phyloP scores from a whole-genome alignment of 1,140 invertebrate species.

The Caenorhabditis latens region DNA sequence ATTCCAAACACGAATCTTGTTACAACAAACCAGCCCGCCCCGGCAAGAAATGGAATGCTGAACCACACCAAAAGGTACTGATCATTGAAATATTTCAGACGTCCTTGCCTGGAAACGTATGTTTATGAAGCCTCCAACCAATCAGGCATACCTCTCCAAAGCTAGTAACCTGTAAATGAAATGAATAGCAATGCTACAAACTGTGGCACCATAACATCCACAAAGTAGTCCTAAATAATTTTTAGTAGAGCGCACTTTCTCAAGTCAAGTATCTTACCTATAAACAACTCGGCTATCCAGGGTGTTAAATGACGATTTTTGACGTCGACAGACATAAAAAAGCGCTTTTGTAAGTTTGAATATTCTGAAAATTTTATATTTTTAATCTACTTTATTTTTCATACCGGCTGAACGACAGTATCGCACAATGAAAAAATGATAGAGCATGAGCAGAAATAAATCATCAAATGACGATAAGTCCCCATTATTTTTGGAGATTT shows the following conservation, averaged over 20 bases:
- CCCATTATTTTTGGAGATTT: slow-evolving; percentile 42
- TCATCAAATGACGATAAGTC: slow-evolving; percentile 21
- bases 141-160: not conserved
- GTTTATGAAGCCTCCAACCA: too few relatives aligned
- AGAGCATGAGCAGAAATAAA: slow-evolving; percentile 6
- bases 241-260: not conserved
- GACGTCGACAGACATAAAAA: not conserved
- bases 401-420: slow-evolving; percentile 25
- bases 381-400: not conserved
- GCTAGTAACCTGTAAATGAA: slow-evolving; percentile 18
- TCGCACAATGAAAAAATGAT: not conserved
- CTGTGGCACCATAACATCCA: not conserved
- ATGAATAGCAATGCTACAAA: slow-evolving; percentile 8
- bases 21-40: not conserved
- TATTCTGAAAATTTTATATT: not conserved
- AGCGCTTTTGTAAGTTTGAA: slow-evolving; percentile 20
- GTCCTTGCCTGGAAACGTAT: not conserved
- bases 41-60: not conserved
- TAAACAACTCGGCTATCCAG: slow-evolving; percentile 4
- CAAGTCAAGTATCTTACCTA: not conserved
- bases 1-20: not conserved
- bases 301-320: not conserved
- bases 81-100: not conserved
- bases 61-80: not conserved
- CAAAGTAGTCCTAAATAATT: not conserved